phyloP scores from a whole-genome alignment of 2,888 invertebrate species.

The Exephanes ischioxanthus region DNA sequence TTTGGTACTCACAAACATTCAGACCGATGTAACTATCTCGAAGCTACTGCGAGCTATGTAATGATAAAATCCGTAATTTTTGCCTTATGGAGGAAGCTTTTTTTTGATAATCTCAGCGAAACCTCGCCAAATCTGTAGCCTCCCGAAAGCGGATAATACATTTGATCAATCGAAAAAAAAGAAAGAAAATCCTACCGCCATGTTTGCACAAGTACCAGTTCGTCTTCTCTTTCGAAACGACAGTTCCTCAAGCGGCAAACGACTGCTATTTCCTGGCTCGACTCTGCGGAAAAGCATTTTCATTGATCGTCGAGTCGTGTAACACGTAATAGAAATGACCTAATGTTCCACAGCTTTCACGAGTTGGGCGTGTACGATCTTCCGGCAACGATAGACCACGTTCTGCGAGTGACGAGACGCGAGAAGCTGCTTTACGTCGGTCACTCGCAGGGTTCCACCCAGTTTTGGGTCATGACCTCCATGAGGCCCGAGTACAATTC shows the following conservation, averaged over 20 bases:
- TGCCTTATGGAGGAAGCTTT: too few species aligned
- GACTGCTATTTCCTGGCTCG: neutral
- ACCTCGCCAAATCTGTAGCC: neutral
- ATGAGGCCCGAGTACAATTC: constrained; percentile 80
- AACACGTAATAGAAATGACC: neutral
- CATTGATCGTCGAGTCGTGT: neutral
- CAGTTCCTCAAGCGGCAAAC: neutral
- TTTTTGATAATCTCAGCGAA: neutral
- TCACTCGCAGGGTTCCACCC: constrained; percentile 87
- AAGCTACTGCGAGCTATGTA: too few species aligned
- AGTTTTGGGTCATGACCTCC: constrained; percentile 83
- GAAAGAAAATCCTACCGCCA: too few species aligned
- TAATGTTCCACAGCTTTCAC: constrained; percentile 79
- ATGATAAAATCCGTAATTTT: too few species aligned
- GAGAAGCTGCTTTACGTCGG: constrained; percentile 86
- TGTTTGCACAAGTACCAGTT: too few species aligned
- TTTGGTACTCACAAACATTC: too few species aligned
- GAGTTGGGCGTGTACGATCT: constrained; percentile 86
- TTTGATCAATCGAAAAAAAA: too few species aligned
- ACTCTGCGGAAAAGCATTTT: neutral
- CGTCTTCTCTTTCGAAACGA: too few species aligned
- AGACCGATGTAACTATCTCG: too few species aligned
- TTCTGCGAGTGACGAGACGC: constrained; percentile 83
- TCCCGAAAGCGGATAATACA: neutral
- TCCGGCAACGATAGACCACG: constrained; percentile 86